phyloP scores from a whole-genome alignment of 2,113 vertebrate genomes.

The Pandion haliaetus region DNA sequence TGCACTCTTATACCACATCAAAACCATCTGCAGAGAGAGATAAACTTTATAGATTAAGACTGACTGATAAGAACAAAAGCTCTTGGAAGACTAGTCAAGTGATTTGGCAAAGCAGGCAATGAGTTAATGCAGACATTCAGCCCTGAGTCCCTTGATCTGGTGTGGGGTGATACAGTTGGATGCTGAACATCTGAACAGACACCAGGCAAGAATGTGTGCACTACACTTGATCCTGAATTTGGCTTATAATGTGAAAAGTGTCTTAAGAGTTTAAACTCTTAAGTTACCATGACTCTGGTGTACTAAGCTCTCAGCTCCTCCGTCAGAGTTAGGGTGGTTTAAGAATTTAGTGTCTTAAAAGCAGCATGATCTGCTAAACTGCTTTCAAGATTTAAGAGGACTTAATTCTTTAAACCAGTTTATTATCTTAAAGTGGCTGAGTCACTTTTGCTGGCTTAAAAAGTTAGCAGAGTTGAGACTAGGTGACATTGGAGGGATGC shows the following conservation, averaged over 20 bases:
- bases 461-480: constrained; percentile 9
- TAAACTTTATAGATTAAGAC: not conserved
- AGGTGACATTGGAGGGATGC: not conserved
- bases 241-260: constrained; percentile 16
- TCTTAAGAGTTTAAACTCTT: constrained; percentile 43
- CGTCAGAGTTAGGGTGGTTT: constrained; percentile 23
- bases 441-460: constrained; percentile 37
- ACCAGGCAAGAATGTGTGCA: not conserved
- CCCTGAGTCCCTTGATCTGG: rapidly evolving
- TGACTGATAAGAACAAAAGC: not conserved
- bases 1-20: not conserved
- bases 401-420: constrained; percentile 42
- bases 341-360: constrained; percentile 37
- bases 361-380: constrained; percentile 26
- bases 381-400: constrained; percentile 35
- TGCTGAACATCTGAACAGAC: not conserved
- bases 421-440: constrained; percentile 24
- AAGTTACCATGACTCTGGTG: not conserved
- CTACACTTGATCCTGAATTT: not conserved
- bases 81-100: not conserved
- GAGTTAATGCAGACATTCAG: not conserved
- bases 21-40: not conserved
- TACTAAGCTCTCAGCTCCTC: not conserved
- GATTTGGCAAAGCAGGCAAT: not conserved
- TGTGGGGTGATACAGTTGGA: not conserved